A percentile compares a stretch with the other conserved stretches of the same genome.
Evolutionary conservation across 1,140 invertebrate genomes (phyloP).

Genomic region (Drosophila orena): DNA sequence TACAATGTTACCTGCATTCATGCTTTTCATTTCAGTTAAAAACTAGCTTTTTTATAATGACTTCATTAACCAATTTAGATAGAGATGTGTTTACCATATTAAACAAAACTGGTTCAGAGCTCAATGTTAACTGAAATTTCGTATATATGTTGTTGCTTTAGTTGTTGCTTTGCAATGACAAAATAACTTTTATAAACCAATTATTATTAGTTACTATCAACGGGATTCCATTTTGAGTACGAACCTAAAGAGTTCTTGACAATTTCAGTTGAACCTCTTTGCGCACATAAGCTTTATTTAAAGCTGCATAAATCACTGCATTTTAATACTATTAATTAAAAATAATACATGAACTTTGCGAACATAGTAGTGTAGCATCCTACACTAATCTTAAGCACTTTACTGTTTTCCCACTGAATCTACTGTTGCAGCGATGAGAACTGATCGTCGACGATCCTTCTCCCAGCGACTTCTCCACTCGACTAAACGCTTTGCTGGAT

Average conservation of each 20-base stretch:
- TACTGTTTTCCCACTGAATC: not conserved
- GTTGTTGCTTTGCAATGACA: not conserved
- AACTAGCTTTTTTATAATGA: not conserved
- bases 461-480: slow-evolving; percentile 36
- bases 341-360: not conserved
- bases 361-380: too few relatives aligned
- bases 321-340: too few relatives aligned
- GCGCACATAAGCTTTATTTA: too few relatives aligned
- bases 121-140: not conserved
- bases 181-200: not conserved
- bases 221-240: not conserved
- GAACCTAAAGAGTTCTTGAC: too few relatives aligned
- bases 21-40: slow-evolving; percentile 3
- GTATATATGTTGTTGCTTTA: too few relatives aligned
- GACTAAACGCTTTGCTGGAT: slow-evolving; percentile 47
- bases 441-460: slow-evolving; percentile 45
- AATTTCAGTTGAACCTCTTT: too few relatives aligned
- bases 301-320: too few relatives aligned
- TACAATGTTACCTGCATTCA: not conserved
- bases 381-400: not conserved
- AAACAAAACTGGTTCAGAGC: slow-evolving; percentile 25
- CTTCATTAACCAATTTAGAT: slow-evolving; percentile 5
- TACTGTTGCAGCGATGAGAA: not conserved
- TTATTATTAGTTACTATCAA: not conserved
- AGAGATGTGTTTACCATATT: not conserved